Conservation (phyloP, 2,113 vertebrate genomes). For the Microcebus griseorufus region DNA sequence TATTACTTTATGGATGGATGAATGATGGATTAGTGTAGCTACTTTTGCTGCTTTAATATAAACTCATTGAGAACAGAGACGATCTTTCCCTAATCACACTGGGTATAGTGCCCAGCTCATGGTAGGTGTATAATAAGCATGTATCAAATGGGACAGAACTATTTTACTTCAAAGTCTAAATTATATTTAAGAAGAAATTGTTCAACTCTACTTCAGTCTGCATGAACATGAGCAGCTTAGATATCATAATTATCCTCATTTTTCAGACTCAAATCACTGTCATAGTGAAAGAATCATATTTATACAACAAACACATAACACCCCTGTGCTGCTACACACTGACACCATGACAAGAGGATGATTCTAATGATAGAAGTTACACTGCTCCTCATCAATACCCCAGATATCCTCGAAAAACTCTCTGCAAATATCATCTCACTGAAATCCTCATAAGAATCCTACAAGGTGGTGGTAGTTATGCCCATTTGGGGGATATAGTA, state of each 20-base stretch:
- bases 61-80: background rate
- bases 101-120: background rate
- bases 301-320: fast-evolving
- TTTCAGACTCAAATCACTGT: background rate
- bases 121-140: background rate
- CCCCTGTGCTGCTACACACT: fast-evolving
- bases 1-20: background rate
- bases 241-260: no score
- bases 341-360: background rate
- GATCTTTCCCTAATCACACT: background rate
- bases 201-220: background rate
- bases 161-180: background rate
- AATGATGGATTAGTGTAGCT: background rate
- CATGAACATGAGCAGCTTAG: background rate
- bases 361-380: fast-evolving
- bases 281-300: background rate
- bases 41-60: background rate
- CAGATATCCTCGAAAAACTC: background rate
- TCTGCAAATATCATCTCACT: background rate
- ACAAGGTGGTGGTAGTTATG: background rate
- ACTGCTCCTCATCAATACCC: background rate
- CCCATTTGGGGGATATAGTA: background rate
- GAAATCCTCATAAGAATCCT: background rate
- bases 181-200: background rate
- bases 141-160: background rate